A percentile compares a stretch with the other conserved stretches of the same genome.
Conservation (phyloP, 2,113 vertebrate genomes). For the Pseudorhombus dupliciocellatus region DNA sequence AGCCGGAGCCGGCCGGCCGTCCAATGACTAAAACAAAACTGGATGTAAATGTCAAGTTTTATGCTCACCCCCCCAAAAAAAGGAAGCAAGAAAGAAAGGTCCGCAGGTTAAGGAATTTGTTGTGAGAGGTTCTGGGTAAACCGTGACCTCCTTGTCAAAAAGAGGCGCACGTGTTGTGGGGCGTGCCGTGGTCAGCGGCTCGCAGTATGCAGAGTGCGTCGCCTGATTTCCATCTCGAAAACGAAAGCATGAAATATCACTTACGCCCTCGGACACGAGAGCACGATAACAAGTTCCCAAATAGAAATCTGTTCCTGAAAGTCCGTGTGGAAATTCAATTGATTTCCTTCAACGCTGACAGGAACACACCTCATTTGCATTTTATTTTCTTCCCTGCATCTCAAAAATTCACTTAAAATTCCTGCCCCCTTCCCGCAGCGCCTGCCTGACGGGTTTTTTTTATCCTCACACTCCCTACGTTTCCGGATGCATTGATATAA, state of each 20-base stretch:
- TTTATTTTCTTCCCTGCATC: slow-evolving; percentile 20
- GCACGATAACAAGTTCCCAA: slow-evolving; percentile 26
- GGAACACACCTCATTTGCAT: slow-evolving; percentile 57
- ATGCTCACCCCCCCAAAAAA: slow-evolving; percentile 37
- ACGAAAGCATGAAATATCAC: slow-evolving; percentile 45
- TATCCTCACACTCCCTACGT: background rate
- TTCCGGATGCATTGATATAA: slow-evolving; percentile 55
- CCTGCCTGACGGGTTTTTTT: slow-evolving; percentile 35
- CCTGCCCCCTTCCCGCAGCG: slow-evolving; percentile 2
- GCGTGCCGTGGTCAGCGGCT: background rate
- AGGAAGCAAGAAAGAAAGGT: slow-evolving; percentile 5
- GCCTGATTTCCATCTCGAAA: slow-evolving; percentile 40
- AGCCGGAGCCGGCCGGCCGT: slow-evolving; percentile 1
- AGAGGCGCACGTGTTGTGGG: background rate
- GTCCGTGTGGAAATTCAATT: slow-evolving; percentile 37
- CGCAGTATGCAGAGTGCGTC: slow-evolving; percentile 29
- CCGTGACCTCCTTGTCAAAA: slow-evolving; percentile 22
- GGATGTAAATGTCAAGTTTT: slow-evolving; percentile 64
- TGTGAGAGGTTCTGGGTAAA: slow-evolving; percentile 31
- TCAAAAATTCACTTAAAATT: slow-evolving; percentile 43
- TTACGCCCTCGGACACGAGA: slow-evolving; percentile 21
- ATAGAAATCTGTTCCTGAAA: slow-evolving; percentile 48
- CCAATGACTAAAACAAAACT: slow-evolving; percentile 34
- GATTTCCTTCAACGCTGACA: slow-evolving; percentile 37
- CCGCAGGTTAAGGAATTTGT: slow-evolving; percentile 45